Evolutionary conservation across 2,797 vertebrate genomes (phyloP), one percentile per base, ranked within the genome.

Genomic region (Sebastes iracundus): DNA sequence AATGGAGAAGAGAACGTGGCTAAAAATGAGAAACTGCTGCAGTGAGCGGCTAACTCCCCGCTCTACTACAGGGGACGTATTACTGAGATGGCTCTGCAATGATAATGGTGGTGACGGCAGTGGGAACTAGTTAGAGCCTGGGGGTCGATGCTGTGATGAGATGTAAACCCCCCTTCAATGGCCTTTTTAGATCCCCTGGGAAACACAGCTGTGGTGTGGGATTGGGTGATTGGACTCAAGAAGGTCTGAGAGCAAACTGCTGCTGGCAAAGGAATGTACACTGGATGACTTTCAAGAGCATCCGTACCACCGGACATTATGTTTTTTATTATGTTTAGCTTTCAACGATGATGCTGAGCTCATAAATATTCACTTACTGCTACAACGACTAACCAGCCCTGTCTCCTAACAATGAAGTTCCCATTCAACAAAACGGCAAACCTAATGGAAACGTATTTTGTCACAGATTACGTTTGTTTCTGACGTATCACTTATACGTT

Each of bases 141-240:
- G 13, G 28, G 55, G 67, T 33, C 81, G 70, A 80, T 55, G 52
- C 70, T 53, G 42, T 79, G 79, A 88, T 80, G 79, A 65, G 55
- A 85, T 80, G 76, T 81, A 74, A 77, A 33, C 20, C 60, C 28
- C 59, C 59, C 67, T 42, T 42, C 30, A 30, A 70, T 72, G 66
- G 68, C 42, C 38, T n/a, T 63, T 77, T 84, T 25, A 68, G 63
- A 85, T 72, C 72, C 52, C 55, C 75, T 7, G 52, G 63, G 82
- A 82, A 53, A 56, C 52, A 58, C 83, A 83, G 88, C 86, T 89
- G 84, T 63, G 60, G 63, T 64, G 68, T 6, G 89, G 78, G 66
- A 70, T 53, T 7, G 63, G 68, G 68, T 33, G 76, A 69, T 4
- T 23, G 72, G 52, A 63, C 38, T 82, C 49, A 59, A 53, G 33